Evolutionary conservation across 2,797 vertebrate species (phyloP).

Genomic region (Schizopygopsis pylzovi): DNA sequence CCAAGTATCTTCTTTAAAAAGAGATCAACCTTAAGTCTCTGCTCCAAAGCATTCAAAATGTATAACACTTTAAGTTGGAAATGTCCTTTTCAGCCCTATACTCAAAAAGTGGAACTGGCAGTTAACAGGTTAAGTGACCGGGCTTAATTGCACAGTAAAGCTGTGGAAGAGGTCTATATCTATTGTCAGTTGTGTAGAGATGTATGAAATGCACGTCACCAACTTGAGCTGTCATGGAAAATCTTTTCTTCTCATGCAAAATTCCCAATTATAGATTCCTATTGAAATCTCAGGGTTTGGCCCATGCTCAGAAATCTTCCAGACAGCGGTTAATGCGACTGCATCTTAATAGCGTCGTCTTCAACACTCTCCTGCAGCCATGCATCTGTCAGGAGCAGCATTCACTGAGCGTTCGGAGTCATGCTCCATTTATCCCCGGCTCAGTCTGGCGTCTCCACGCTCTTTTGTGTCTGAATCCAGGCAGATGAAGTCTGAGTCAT

Average conservation of each 20-base stretch:
- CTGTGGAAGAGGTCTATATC: not conserved
- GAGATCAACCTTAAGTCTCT: too few species aligned
- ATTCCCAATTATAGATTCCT: not conserved
- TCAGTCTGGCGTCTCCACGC: conserved; percentile 5
- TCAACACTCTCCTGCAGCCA: not conserved
- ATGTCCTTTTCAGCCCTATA: too few species aligned
- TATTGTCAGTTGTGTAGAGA: not conserved
- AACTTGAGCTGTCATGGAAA: not conserved
- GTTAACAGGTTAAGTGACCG: not conserved
- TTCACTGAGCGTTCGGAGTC: conserved; percentile 29
- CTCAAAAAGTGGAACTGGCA: too few species aligned
- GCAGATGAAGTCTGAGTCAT: not conserved
- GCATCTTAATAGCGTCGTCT: not conserved
- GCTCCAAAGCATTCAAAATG: too few species aligned
- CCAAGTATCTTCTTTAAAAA: too few species aligned
- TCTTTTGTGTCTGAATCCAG: conserved; percentile 32
- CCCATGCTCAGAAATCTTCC: not conserved
- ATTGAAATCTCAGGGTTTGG: not conserved
- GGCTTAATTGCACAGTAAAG: not conserved
- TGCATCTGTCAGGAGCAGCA: conserved; percentile 38
- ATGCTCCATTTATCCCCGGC: conserved; percentile 48
- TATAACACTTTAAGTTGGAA: too few species aligned
- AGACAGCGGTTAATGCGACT: not conserved
- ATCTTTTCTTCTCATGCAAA: not conserved
- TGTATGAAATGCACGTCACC: not conserved